Evolutionary conservation across 2,888 invertebrate species (phyloP).

Genomic region (Myopa tessellatipennis): DNA sequence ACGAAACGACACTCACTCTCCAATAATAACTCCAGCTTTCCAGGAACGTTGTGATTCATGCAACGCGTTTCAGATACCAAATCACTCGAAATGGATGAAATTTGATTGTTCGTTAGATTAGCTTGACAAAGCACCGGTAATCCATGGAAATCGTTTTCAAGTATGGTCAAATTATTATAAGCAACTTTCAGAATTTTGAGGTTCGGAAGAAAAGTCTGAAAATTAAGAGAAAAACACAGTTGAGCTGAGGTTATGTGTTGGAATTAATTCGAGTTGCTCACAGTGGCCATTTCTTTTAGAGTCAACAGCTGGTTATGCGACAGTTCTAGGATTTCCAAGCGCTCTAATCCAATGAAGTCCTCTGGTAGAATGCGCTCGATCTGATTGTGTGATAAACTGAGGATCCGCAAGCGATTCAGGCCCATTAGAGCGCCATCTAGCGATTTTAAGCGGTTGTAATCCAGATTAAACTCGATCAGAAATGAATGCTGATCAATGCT

Average conservation of each 20-base stretch:
- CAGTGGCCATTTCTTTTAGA: constrained; percentile 85
- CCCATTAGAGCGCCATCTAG: constrained; percentile 82
- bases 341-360: constrained; percentile 82
- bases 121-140: constrained; percentile 84
- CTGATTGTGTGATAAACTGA: constrained; percentile 82
- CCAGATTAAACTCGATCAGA: constrained; percentile 78
- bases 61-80: constrained; percentile 84
- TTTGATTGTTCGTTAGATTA: constrained; percentile 82
- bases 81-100: constrained; percentile 78
- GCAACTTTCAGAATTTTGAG: constrained; percentile 82
- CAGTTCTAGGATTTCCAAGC: constrained; percentile 79
- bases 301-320: constrained; percentile 82
- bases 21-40: constrained; percentile 76
- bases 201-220: constrained; percentile 81
- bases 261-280: constrained; percentile 62
- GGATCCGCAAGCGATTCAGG: constrained; percentile 76
- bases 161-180: constrained; percentile 78
- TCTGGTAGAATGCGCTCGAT: constrained; percentile 80
- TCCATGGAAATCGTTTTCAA: constrained; percentile 86
- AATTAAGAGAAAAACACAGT: constrained; percentile 6
- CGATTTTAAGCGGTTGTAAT: constrained; percentile 78
- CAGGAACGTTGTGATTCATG: constrained; percentile 81
- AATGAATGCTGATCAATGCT: constrained; percentile 81
- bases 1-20: constrained; percentile 73
- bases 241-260: background rate